phyloP scores from a whole-genome alignment of 2,113 vertebrate genomes.

The Xyrauchen texanus region DNA sequence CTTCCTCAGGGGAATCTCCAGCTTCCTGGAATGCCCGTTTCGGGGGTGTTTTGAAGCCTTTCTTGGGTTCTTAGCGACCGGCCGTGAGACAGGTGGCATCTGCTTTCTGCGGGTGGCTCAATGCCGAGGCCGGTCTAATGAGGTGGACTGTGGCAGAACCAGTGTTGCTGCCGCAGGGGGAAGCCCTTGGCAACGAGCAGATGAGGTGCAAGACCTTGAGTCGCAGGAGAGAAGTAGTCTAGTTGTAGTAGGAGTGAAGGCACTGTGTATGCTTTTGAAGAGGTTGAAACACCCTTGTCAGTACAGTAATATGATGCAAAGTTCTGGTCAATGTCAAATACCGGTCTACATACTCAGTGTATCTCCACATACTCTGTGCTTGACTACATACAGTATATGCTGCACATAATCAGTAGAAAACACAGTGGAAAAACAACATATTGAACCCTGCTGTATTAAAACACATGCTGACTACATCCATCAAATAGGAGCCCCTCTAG shows the following conservation, averaged over 20 bases:
- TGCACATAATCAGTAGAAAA: background rate
- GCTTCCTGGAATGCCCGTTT: too few species aligned
- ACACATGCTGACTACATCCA: background rate
- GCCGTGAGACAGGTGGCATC: too few species aligned
- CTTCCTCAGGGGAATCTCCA: too few species aligned
- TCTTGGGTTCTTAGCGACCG: too few species aligned
- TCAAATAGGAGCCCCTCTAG: background rate
- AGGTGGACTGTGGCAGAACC: too few species aligned
- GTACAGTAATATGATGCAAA: constrained; percentile 1
- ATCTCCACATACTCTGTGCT: background rate
- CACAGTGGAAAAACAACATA: background rate
- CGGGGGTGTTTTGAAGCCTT: too few species aligned
- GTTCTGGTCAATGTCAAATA: background rate
- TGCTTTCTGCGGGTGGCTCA: too few species aligned
- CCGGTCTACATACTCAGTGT: background rate
- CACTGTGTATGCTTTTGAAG: background rate
- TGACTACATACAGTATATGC: background rate
- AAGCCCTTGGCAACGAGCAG: too few species aligned
- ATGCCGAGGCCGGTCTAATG: too few species aligned
- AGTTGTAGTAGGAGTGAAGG: background rate
- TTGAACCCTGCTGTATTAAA: background rate
- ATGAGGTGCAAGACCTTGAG: too few species aligned
- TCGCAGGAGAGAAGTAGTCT: background rate
- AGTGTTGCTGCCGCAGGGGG: too few species aligned
- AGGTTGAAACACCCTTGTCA: background rate